A percentile compares a stretch with the other conserved stretches of the same genome.
Conservation (phyloP, 2,888 invertebrate genomes). For the Syrphus vitripennis region DNA sequence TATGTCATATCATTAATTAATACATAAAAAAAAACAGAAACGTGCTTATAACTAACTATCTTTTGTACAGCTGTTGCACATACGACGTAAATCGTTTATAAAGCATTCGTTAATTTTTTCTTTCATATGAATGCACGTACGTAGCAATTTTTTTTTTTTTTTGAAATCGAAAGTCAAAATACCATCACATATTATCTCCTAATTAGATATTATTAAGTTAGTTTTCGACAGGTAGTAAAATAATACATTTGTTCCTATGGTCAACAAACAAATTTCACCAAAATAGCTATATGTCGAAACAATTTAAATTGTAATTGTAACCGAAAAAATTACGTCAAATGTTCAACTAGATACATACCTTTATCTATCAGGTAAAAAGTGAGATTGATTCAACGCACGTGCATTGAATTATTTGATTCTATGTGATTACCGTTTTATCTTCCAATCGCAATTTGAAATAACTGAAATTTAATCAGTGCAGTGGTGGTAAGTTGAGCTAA, state of each 20-base stretch:
- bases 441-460: background rate
- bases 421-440: constrained; percentile 2
- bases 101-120: background rate
- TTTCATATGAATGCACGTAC: background rate
- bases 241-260: background rate
- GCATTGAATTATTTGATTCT: constrained; percentile 28
- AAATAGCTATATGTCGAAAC: background rate
- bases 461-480: constrained; percentile 14
- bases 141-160: no score
- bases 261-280: constrained; percentile 39
- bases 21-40: no score
- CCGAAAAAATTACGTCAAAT: constrained; percentile 40
- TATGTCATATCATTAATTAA: constrained; percentile 10
- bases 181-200: constrained; percentile 34
- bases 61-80: background rate
- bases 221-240: background rate
- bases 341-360: background rate
- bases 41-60: constrained; percentile 28
- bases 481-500: background rate
- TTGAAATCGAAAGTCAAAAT: constrained; percentile 61
- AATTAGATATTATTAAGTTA: constrained; percentile 21
- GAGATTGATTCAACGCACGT: constrained; percentile 42
- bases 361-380: constrained; percentile 26
- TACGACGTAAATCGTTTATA: no score
- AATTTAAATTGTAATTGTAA: constrained; percentile 47